These are phyloP conservation scores for Lycodopsis pacificus DNA, from an alignment of 2,797 vertebrate species.

Conservation along the genomic window DNA sequence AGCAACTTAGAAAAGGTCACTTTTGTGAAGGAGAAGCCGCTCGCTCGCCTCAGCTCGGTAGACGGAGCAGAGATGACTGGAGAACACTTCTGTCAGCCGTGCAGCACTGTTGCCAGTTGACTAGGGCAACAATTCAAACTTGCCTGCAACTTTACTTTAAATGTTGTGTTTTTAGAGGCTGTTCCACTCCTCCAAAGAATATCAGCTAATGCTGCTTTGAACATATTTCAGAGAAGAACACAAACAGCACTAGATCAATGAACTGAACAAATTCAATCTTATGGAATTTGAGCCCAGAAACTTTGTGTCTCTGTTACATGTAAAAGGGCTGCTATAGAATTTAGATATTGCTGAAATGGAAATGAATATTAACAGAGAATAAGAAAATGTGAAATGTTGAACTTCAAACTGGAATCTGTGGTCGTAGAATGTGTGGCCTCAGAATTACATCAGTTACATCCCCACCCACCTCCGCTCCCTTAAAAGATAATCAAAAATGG, in stretches of 20 bases:
- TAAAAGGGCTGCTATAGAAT: not conserved
- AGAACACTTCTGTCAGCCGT: slow-evolving; percentile 7
- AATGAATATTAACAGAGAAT: not conserved
- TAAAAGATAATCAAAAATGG: not conserved
- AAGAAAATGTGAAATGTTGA: not conserved
- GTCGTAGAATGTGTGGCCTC: too few relatives aligned
- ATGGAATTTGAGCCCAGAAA: not conserved
- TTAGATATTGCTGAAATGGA: not conserved
- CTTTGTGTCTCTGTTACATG: not conserved
- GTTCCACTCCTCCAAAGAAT: not conserved
- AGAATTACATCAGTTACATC: not conserved
- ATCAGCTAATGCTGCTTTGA: not conserved
- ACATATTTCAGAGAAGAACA: not conserved
- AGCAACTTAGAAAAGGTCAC: slow-evolving; percentile 69
- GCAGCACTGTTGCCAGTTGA: not conserved
- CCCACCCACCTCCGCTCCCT: not conserved
- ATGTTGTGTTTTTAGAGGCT: not conserved
- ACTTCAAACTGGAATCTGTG: not conserved
- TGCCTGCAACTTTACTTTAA: not conserved
- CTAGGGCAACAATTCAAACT: not conserved
- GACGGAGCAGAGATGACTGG: slow-evolving; percentile 24
- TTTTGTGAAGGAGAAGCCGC: slow-evolving; percentile 55
- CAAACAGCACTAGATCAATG: not conserved
- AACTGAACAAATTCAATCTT: not conserved
- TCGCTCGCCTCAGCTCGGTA: slow-evolving; percentile 41